Percentiles rank a stretch among this genome's conserved stretches.
Conservation (phyloP, 2,113 vertebrate species). For the Dipodomys ordii region DNA sequence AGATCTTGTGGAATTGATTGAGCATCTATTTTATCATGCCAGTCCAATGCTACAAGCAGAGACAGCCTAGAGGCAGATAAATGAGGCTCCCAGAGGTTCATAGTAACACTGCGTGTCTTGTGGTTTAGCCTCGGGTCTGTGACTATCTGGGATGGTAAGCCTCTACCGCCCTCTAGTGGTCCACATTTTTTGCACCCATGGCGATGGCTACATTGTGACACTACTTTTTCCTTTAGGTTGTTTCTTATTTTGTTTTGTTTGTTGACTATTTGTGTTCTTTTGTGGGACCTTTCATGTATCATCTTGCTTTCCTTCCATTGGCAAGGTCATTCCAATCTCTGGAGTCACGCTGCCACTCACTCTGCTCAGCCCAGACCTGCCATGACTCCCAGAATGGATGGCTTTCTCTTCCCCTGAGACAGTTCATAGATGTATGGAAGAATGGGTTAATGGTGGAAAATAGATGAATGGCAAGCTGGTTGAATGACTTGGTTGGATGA, state of each 20-base stretch:
- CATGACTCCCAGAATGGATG: too few relatives aligned
- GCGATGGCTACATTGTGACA: neutral
- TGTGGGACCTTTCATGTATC: neutral
- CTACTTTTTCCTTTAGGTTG: neutral
- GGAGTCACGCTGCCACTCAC: too few relatives aligned
- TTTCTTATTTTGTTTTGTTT: too few relatives aligned
- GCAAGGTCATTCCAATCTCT: too few relatives aligned
- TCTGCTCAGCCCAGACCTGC: too few relatives aligned
- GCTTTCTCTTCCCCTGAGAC: neutral
- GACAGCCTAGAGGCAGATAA: neutral
- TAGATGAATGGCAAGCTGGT: too few relatives aligned
- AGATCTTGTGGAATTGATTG: neutral
- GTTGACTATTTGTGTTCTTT: neutral
- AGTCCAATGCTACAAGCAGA: neutral
- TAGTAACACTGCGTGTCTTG: neutral
- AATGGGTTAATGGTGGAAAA: too few relatives aligned
- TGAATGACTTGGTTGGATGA: too few relatives aligned
- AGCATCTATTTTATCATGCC: neutral
- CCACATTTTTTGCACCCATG: conserved; percentile 2
- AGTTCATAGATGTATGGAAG: too few relatives aligned
- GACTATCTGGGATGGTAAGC: neutral
- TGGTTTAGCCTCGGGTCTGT: fast-evolving
- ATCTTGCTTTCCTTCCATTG: too few relatives aligned
- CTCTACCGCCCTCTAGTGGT: conserved; percentile 58
- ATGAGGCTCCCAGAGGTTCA: neutral